Percentiles rank a stretch among this genome's conserved stretches.
Conservation (phyloP, 2,113 vertebrate species). For the Semnornis frantzii region DNA sequence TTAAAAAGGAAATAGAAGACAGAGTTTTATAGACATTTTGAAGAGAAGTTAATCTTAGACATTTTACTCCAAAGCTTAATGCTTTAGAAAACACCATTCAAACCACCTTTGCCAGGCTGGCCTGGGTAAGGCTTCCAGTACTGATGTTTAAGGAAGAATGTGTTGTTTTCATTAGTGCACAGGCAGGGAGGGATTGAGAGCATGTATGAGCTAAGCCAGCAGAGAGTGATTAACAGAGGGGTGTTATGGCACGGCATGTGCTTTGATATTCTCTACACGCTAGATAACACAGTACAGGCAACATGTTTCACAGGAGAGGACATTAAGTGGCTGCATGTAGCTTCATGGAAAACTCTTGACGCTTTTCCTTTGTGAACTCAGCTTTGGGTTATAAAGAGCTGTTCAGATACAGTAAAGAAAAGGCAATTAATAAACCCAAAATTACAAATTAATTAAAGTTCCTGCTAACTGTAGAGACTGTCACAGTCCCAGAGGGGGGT, state of each 20-base stretch:
- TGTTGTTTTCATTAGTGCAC: neutral
- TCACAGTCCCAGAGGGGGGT: neutral
- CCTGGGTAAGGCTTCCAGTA: neutral
- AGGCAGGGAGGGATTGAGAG: neutral
- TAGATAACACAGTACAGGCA: neutral
- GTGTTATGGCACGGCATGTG: neutral
- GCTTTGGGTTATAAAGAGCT: constrained; percentile 55
- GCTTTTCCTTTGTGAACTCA: constrained; percentile 56
- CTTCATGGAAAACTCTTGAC: constrained; percentile 47
- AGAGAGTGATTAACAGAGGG: neutral
- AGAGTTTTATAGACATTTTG: neutral
- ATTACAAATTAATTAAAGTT: constrained; percentile 67
- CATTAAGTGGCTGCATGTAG: neutral
- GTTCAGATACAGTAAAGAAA: constrained; percentile 38
- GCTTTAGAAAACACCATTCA: neutral
- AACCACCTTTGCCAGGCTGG: neutral
- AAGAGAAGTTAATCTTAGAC: neutral
- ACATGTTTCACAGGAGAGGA: constrained; percentile 42
- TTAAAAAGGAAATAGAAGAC: neutral
- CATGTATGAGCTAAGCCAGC: neutral
- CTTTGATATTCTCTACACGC: neutral
- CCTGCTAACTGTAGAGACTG: constrained; percentile 12
- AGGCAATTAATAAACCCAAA: constrained; percentile 58
- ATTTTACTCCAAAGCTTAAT: neutral
- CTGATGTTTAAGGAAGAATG: neutral